phyloP scores from a whole-genome alignment of 2,113 vertebrate species.

The Tylochromis polylepis region DNA sequence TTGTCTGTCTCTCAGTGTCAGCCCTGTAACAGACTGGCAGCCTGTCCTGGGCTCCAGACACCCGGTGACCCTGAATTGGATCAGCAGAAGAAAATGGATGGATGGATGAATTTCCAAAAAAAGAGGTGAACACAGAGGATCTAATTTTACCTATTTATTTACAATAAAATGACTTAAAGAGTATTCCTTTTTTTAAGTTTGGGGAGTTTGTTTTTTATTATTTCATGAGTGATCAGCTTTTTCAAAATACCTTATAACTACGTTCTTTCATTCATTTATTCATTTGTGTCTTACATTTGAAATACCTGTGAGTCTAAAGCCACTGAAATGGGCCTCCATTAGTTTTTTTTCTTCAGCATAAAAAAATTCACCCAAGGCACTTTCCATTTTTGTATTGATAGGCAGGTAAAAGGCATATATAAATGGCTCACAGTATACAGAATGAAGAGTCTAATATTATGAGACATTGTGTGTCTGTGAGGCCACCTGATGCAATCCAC shows the following conservation, averaged over 20 bases:
- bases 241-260: background rate
- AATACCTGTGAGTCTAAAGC: background rate
- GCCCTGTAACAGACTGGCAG: background rate
- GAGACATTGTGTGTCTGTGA: background rate
- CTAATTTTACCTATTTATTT: background rate
- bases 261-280: background rate
- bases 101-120: background rate
- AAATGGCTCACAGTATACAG: conserved; percentile 7
- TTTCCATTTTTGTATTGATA: conserved; percentile 21
- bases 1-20: background rate
- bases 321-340: background rate
- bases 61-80: background rate
- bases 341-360: background rate
- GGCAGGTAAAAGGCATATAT: conserved; percentile 3
- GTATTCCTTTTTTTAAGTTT: background rate
- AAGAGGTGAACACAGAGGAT: background rate
- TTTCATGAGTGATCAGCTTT: background rate
- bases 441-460: background rate
- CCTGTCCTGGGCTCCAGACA: background rate
- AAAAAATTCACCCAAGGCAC: conserved; percentile 12
- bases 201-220: background rate
- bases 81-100: background rate
- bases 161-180: background rate
- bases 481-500: conserved; percentile 29
- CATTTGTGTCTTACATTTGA: background rate